Percentiles rank a stretch among this genome's conserved stretches.
phyloP scores from a whole-genome alignment of 2,113 vertebrate species.

The Phoxinus phoxinus region DNA sequence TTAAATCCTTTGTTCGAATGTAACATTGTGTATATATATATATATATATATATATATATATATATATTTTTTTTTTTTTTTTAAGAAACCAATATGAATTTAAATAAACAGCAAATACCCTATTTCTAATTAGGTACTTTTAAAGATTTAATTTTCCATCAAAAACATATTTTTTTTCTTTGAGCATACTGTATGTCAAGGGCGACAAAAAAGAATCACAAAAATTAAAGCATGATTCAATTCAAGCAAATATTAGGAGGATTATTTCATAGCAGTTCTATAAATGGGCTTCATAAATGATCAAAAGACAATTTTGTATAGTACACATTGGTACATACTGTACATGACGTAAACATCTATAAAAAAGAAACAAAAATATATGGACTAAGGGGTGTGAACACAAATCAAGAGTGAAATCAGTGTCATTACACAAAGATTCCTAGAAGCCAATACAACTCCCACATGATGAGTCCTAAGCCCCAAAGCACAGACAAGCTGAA shows the following conservation, averaged over 20 bases:
- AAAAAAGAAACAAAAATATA: background rate
- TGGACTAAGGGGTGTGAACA: background rate
- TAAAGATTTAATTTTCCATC: background rate
- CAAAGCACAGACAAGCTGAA: background rate
- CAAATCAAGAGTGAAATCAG: conserved; percentile 1
- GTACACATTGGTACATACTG: background rate
- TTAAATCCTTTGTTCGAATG: background rate
- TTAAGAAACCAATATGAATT: background rate
- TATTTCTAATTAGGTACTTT: background rate
- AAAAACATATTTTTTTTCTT: background rate
- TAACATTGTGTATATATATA: no score
- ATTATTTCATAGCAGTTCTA: background rate
- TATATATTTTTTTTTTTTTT: no score
- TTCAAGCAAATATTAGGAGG: background rate
- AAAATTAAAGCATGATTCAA: background rate
- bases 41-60: no score
- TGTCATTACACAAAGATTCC: background rate
- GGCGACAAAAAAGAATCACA: background rate
- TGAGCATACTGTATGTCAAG: background rate
- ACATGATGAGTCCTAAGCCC: conserved; percentile 12
- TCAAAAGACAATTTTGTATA: background rate
- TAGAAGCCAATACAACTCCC: conserved; percentile 1
- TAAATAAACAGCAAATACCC: background rate
- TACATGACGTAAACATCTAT: background rate
- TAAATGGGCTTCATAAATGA: background rate